Evolutionary conservation across 2,888 invertebrate species (phyloP).

Genomic region (Agonopterix arenella): DNA sequence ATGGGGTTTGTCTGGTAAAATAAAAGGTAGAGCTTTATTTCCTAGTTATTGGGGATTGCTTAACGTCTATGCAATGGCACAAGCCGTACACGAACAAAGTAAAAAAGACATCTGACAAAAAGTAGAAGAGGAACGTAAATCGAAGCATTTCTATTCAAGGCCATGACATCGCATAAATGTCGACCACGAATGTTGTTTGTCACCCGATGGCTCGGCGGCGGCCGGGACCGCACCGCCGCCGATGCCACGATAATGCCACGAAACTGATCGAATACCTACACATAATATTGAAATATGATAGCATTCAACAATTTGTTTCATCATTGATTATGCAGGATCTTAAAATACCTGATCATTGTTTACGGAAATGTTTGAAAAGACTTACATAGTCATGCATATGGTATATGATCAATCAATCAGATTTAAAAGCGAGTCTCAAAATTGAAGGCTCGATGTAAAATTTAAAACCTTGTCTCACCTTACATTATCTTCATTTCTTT

Average conservation of each 20-base stretch:
- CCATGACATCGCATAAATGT: constrained; percentile 70
- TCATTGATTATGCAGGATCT: constrained; percentile 16
- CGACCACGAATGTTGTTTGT: constrained; percentile 68
- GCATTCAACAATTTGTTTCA: constrained; percentile 34
- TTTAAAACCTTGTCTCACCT: background rate
- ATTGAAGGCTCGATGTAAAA: too few species aligned
- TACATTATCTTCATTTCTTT: background rate
- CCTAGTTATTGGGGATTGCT: background rate
- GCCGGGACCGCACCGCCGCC: constrained; percentile 20
- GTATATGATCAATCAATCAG: background rate
- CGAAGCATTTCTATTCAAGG: constrained; percentile 69
- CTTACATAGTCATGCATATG: background rate
- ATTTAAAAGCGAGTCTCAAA: background rate
- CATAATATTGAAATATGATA: constrained; percentile 48
- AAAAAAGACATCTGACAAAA: constrained; percentile 52
- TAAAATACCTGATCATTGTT: background rate
- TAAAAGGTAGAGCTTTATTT: background rate
- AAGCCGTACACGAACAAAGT: constrained; percentile 35
- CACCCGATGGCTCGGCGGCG: constrained; percentile 34
- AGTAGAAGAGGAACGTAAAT: constrained; percentile 53
- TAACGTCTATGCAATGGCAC: constrained; percentile 28
- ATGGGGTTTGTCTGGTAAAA: too few species aligned
- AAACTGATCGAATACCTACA: constrained; percentile 32
- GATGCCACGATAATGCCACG: constrained; percentile 48
- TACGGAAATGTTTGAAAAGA: background rate